Base-by-base conservation (phyloP, 2,888 invertebrate species). In the Xestia ashworthii region DNA sequence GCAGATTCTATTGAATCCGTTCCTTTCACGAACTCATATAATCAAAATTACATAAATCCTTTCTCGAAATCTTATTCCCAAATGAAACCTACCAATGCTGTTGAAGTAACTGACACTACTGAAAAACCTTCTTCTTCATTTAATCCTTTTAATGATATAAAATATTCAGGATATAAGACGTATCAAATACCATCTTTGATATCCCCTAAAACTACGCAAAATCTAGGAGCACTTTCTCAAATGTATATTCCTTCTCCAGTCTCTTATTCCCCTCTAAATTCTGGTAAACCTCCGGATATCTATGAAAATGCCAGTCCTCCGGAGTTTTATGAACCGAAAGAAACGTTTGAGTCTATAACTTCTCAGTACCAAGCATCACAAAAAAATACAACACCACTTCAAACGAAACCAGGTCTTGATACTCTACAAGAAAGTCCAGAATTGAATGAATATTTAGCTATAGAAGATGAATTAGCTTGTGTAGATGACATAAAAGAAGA, bases 101-200 rank as follows among this genome's bases (percentile, higher is more conserved):
- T 60, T 1, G 44, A 60, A 22, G 0, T 50, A 5, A 22, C 41
- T n/a, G 48, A 76, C 1, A 41, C 3, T 3, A 22, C 38, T 14
- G 48, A 64, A 64, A 60, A 46, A 0, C 9, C 48, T 46, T 11
- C 46, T 14, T 19, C 3, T 62, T 25, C 14, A n/a, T n/a, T 48
- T 58, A 19, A 3, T 5, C 12, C 55, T n/a, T 1, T 25, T 19
- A n/a, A 71, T 0, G 38, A 68, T 53, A 69, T 70, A 0, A 78
- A 78, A 19, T 85, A 84, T 64, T 69, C 73, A 5, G 83, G 86
- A 1, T 85, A 84, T 16, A 82, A 78, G 12, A 68, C 78, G 0
- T 85, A 85, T 48, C 73, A 62, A 22, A 19, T 69, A 5, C 86
- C 72, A 9, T 14, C 12, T 46, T 19, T 38, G 0, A 70, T 64